Evolutionary conservation across 2,113 vertebrate genomes (phyloP).

Genomic region (Cebidichthys violaceus): DNA sequence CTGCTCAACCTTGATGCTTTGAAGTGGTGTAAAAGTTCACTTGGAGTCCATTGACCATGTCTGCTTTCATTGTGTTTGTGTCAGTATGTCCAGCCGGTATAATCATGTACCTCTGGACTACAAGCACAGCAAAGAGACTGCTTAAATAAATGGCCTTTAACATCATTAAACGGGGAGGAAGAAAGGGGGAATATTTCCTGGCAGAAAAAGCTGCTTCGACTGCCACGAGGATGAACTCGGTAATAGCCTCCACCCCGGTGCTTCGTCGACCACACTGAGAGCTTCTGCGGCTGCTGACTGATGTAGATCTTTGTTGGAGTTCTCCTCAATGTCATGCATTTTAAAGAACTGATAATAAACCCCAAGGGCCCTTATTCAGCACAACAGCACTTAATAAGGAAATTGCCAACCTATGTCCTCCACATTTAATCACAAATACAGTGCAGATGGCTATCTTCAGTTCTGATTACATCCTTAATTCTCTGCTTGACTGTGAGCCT

Average conservation of each 20-base stretch:
- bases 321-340: slow-evolving; percentile 76
- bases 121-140: slow-evolving; percentile 13
- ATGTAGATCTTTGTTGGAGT: slow-evolving; percentile 62
- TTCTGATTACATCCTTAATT: slow-evolving; percentile 71
- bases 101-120: slow-evolving; percentile 22
- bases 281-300: slow-evolving; percentile 49
- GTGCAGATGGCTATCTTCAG: slow-evolving; percentile 72
- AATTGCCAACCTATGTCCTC: slow-evolving; percentile 67
- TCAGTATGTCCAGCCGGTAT: not conserved
- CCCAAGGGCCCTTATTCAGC: slow-evolving; percentile 74
- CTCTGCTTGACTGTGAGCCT: slow-evolving; percentile 64
- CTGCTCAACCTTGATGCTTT: slow-evolving; percentile 69
- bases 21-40: slow-evolving; percentile 70
- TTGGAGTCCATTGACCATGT: slow-evolving; percentile 52
- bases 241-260: slow-evolving; percentile 11
- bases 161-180: slow-evolving; percentile 13
- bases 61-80: slow-evolving; percentile 46
- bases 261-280: slow-evolving; percentile 42
- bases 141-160: slow-evolving; percentile 48
- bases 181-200: not conserved
- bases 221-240: slow-evolving; percentile 59
- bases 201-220: slow-evolving; percentile 29
- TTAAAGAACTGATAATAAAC: slow-evolving; percentile 80
- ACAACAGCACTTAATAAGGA: slow-evolving; percentile 75
- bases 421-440: slow-evolving; percentile 70